phyloP scores from a whole-genome alignment of 2,797 vertebrate genomes.

The Darevskia nairensis region DNA sequence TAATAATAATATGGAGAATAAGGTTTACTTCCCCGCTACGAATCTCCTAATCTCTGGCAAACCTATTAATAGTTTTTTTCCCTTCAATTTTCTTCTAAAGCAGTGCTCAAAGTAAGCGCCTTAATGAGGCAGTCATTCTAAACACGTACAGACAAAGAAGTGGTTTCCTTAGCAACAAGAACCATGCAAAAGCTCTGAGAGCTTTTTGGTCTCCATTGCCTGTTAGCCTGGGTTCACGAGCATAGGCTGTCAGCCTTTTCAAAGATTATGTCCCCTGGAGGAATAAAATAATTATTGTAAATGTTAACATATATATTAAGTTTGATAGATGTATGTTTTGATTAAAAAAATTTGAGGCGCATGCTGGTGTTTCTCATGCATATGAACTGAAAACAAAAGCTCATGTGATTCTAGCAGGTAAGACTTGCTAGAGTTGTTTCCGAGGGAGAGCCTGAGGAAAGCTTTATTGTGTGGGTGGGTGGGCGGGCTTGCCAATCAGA shows the following conservation, averaged over 20 bases:
- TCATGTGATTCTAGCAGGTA: not conserved
- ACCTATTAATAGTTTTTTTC: constrained; percentile 58
- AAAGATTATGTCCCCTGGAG: constrained; percentile 60
- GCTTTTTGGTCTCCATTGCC: constrained; percentile 73
- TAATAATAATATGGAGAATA: constrained; percentile 46
- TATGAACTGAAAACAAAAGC: constrained; percentile 24
- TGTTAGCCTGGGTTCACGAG: constrained; percentile 69
- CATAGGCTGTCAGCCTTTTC: constrained; percentile 67
- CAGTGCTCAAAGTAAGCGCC: constrained; percentile 71
- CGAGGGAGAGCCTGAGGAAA: not conserved
- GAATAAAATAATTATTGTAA: constrained; percentile 45
- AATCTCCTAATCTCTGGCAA: constrained; percentile 72
- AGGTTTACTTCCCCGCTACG: constrained; percentile 50
- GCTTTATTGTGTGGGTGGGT: not conserved
- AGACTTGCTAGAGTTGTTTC: not conserved
- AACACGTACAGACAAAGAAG: constrained; percentile 83
- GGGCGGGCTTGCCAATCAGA: too few species aligned
- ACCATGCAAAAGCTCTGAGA: constrained; percentile 77
- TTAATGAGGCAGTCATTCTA: constrained; percentile 81
- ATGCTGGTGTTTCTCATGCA: not conserved
- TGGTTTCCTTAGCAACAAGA: constrained; percentile 82
- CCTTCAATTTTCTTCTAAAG: constrained; percentile 61
- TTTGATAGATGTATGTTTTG: constrained; percentile 29
- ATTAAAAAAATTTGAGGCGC: constrained; percentile 4
- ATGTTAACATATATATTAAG: constrained; percentile 41